Evolutionary conservation across 2,797 vertebrate genomes (phyloP).

Genomic region (Coranthus polyacanthus): DNA sequence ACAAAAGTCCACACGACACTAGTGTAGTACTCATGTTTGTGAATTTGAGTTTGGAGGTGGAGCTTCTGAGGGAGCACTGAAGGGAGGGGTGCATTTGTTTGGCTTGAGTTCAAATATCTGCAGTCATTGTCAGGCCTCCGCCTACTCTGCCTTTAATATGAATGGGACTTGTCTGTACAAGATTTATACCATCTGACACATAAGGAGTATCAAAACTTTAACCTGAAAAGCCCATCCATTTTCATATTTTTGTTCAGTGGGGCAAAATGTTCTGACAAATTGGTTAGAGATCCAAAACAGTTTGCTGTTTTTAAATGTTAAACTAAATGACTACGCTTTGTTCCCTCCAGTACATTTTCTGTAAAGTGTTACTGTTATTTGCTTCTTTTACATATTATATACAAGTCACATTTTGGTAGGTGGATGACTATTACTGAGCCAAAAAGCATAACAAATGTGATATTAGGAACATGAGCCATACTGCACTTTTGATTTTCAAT

Average conservation of each 20-base stretch:
- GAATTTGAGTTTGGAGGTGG: no score
- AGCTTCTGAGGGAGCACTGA: no score
- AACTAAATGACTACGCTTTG: not conserved
- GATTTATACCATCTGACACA: no score
- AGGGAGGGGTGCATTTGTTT: no score
- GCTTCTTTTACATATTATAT: not conserved
- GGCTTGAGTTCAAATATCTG: no score
- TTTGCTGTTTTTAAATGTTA: not conserved
- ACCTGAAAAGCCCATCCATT: not conserved
- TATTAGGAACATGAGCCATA: not conserved
- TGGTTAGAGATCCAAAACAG: not conserved
- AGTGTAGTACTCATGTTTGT: no score
- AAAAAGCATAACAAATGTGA: not conserved
- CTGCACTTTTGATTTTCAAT: slow-evolving; percentile 6
- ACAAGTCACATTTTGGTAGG: slow-evolving; percentile 4
- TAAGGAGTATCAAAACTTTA: no score
- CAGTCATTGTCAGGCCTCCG: no score
- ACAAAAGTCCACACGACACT: no score
- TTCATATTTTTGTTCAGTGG: not conserved
- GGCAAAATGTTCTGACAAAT: not conserved
- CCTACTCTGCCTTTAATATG: no score
- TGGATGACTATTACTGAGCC: not conserved
- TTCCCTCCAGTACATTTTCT: not conserved
- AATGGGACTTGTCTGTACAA: no score
- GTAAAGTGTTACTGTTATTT: not conserved